Percentiles rank a stretch among this genome's conserved stretches.
Evolutionary conservation across 2,797 vertebrate species (phyloP).

Genomic region (Muscicapa comitata): DNA sequence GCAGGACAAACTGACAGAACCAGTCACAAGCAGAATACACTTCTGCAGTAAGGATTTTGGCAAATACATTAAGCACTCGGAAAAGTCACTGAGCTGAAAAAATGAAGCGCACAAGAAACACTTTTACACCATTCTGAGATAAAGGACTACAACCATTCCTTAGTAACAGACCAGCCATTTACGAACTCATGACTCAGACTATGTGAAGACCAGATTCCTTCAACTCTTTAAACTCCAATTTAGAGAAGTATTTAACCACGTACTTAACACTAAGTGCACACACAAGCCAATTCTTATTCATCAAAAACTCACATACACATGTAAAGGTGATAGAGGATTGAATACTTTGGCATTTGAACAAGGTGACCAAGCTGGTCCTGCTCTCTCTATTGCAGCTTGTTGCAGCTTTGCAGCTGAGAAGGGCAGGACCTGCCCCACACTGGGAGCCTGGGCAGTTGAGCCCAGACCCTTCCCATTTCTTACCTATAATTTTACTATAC

Average conservation of each 20-base stretch:
- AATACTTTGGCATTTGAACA: background rate
- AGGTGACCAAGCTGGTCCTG: background rate
- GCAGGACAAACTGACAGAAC: background rate
- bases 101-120: background rate
- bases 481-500: background rate
- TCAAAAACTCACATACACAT: accelerated
- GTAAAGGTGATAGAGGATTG: background rate
- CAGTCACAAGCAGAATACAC: accelerated
- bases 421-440: background rate
- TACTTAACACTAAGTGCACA: background rate
- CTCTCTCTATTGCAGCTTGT: background rate
- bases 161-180: background rate
- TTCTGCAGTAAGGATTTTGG: background rate
- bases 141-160: background rate
- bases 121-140: background rate
- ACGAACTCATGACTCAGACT: background rate
- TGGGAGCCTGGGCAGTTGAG: too few relatives aligned
- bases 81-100: background rate
- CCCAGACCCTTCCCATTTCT: background rate
- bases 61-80: background rate
- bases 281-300: background rate
- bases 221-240: background rate
- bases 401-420: background rate
- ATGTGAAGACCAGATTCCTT: background rate
- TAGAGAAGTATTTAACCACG: background rate